A percentile compares a stretch with the other conserved stretches of the same genome.
These are phyloP conservation scores for Artibeus jamaicensis DNA, from an alignment of 2,797 vertebrate species.

Conservation along the genomic window DNA sequence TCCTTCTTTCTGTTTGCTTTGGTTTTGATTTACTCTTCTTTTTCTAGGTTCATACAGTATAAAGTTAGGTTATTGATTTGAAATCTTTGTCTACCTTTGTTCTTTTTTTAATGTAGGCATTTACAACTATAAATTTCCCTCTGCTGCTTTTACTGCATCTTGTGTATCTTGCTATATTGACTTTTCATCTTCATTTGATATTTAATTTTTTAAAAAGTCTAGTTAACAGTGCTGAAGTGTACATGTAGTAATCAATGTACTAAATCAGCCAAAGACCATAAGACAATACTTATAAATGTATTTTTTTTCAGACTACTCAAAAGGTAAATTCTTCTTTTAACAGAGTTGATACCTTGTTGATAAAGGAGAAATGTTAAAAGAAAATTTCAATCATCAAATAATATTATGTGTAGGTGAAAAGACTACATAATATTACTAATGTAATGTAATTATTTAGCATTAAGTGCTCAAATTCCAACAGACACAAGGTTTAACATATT, in stretches of 20 bases:
- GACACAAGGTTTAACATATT: background rate
- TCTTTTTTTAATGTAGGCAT: background rate
- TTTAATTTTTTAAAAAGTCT: slow-evolving; percentile 19
- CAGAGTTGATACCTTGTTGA: background rate
- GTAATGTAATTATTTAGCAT: slow-evolving; percentile 26
- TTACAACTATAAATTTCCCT: background rate
- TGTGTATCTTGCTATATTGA: background rate
- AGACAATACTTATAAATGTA: background rate
- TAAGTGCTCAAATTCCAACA: slow-evolving; percentile 8
- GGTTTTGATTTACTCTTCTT: background rate
- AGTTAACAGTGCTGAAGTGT: background rate
- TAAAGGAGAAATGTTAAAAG: background rate
- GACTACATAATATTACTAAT: background rate
- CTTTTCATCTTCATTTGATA: background rate
- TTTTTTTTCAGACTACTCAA: background rate
- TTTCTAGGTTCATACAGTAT: background rate
- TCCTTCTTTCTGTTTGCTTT: background rate
- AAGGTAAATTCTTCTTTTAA: slow-evolving; percentile 31
- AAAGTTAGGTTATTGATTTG: background rate
- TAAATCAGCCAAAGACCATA: background rate
- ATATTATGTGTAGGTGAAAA: background rate
- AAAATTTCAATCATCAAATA: background rate
- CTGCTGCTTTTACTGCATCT: background rate
- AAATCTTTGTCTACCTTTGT: too few species aligned
- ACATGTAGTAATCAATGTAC: background rate